Evolutionary conservation across 1,140 invertebrate genomes (phyloP), one percentile per base, ranked within the genome.

Genomic region (Physella acuta): DNA sequence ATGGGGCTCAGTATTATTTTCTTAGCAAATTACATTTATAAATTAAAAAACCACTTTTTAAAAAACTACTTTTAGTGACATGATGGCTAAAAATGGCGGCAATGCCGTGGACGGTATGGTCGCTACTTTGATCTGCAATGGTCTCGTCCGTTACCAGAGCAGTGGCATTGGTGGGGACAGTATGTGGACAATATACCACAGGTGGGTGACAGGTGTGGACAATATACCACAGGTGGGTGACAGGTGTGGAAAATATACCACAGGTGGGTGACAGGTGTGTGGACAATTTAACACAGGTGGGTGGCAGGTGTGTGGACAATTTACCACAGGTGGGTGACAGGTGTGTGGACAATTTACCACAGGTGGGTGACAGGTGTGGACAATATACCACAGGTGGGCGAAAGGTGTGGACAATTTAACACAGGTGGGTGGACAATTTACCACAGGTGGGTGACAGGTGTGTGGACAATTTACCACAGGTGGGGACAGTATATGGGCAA

Each of bases 131-230:
- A 89, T 96, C 68, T 96, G 94, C 87, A 91, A 92, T 76, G 93
- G 94, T 0, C 86, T 95, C 0, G 85, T 91, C n/a, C 91, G 93
- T 74, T 87, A 90, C 73, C 93, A 95, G 75, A 93, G 92, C 77
- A 90, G 92, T 88, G 94, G 94, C 0, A 75, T 95, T 0, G 94
- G 94, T 0, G 94, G 94, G 28, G 94, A 93, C 0, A 91, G 92
- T 80, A 80, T 95, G 67, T 92, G 94, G 90, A 92, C 92, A 2
- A 88, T 93, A 56, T 95, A 93, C 80, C 83, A 88, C 52, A 84
- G 81, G 80, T 87, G 67, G 73, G 74, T 70, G 24, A 17, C 16
- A 36, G 11, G 36, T 39, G n/a, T 11, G 31, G 20, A 16, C 37
- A n/a, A n/a, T n/a, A n/a, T n/a, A n/a, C n/a, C n/a, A n/a, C n/a